phyloP scores from a whole-genome alignment of 2,888 invertebrate species.

The Drosophila limbata region DNA sequence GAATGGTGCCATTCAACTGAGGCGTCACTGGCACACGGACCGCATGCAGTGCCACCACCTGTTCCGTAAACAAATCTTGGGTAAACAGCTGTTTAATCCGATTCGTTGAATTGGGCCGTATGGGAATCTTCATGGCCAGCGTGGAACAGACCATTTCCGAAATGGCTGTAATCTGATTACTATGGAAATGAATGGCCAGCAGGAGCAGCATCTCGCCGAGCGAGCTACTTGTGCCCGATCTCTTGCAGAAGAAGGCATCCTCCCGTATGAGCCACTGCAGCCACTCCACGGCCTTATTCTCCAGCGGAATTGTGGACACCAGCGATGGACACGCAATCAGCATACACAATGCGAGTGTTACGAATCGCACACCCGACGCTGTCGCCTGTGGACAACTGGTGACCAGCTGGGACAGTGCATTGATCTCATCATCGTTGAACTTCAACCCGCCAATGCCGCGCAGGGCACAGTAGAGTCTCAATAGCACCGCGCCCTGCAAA shows the following conservation, averaged over 20 bases:
- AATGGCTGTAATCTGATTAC: slow-evolving; percentile 96
- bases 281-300: slow-evolving; percentile 96
- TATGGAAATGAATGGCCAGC: slow-evolving; percentile 98
- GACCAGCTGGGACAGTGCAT: slow-evolving; percentile 92
- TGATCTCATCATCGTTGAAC: slow-evolving; percentile 96
- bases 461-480: slow-evolving; percentile 96
- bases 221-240: slow-evolving; percentile 93
- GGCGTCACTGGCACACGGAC: slow-evolving; percentile 97
- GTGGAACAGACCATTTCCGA: slow-evolving; percentile 97
- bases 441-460: slow-evolving; percentile 97
- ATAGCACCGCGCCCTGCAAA: slow-evolving; percentile 95
- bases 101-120: slow-evolving; percentile 93
- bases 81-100: slow-evolving; percentile 97
- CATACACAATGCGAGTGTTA: slow-evolving; percentile 96
- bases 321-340: slow-evolving; percentile 96
- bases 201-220: slow-evolving; percentile 98
- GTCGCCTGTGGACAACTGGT: slow-evolving; percentile 95
- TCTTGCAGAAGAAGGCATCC: slow-evolving; percentile 94
- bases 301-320: slow-evolving; percentile 91
- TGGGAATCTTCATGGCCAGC: slow-evolving; percentile 96
- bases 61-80: slow-evolving; percentile 98
- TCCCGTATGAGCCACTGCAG: slow-evolving; percentile 96
- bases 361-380: slow-evolving; percentile 96
- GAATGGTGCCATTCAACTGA: slow-evolving; percentile 93
- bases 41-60: slow-evolving; percentile 97